Evolutionary conservation across 2,888 invertebrate genomes (phyloP), one percentile per base, ranked within the genome.

Genomic region (Acleris holmiana): DNA sequence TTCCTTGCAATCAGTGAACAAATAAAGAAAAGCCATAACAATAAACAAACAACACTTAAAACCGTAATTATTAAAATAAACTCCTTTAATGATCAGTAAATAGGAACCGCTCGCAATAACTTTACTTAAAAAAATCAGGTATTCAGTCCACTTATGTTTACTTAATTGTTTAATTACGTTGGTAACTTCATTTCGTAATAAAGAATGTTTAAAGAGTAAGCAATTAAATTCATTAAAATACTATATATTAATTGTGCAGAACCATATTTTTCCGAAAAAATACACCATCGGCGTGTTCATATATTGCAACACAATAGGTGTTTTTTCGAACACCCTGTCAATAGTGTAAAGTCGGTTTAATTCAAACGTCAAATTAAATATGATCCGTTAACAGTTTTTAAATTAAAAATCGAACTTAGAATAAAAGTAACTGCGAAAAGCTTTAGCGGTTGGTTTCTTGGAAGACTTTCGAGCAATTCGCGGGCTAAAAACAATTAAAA

Each of bases 401-500:
- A 53, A 53, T 40, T 53, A 40, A 40, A 2, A 18, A 57, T 57
- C 6, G 57, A 64, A 64, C 61, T 60, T 61, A 60, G 64, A 49
- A 55, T 60, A 59, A 54, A 46, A 58, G 18, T 44, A 62, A 41
- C 35, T 35, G 41, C 66, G 71, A 54, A 71, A 69, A 70, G 55
- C 61, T 57, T 56, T 59, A 67, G 59, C 63, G 57, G 67, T 46
- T 74, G 70, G 66, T 73, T 91, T 91, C 91, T 69, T 63, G 79
- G 89, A 90, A 91, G 74, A 71, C 69, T 72, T 74, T 72, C 73
- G 73, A 85, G 85, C 84, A 84, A 85, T 87, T 84, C 85, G 77
- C 74, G 74, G 83, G 80, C 83, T 84, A 87, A 89, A 80, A 91
- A 89, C 87, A 89, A 91, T 91, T 91, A 91, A 89, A 88, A 82